phyloP scores from a whole-genome alignment of 2,113 vertebrate species.

The Channa maculata region DNA sequence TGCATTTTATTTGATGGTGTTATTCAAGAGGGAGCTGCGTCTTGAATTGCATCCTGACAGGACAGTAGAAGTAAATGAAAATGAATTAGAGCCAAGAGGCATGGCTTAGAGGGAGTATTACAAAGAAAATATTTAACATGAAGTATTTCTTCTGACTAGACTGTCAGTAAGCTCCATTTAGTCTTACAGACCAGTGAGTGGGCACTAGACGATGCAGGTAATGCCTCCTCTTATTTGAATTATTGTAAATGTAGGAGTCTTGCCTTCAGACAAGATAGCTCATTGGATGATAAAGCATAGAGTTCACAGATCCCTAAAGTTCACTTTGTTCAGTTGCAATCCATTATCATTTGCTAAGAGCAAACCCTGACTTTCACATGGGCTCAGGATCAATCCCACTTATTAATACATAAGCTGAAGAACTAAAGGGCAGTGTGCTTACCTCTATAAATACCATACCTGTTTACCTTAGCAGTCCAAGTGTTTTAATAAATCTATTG shows the following conservation, averaged over 20 bases:
- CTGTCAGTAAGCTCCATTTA: conserved; percentile 21
- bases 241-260: background rate
- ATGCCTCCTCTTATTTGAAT: conserved; percentile 18
- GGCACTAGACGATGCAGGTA: conserved; percentile 27
- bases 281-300: background rate
- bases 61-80: conserved; percentile 7
- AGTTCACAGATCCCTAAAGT: conserved; percentile 15
- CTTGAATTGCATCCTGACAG: conserved; percentile 13
- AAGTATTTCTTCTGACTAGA: conserved; percentile 7
- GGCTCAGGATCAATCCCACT: background rate
- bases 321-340: conserved; percentile 5
- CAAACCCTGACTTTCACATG: conserved; percentile 9
- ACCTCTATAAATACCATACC: conserved; percentile 2
- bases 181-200: conserved; percentile 23
- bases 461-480: background rate
- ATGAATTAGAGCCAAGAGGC: conserved; percentile 15
- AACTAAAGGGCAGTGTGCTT: conserved; percentile 15
- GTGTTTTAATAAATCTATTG: too few species aligned
- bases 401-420: conserved; percentile 2
- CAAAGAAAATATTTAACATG: conserved; percentile 24
- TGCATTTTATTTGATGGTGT: conserved; percentile 9
- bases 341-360: conserved; percentile 19
- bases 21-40: conserved; percentile 1
- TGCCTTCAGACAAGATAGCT: background rate
- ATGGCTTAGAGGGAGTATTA: conserved; percentile 8